phyloP scores from a whole-genome alignment of 2,113 vertebrate species.

The Pleuronectes platessa region DNA sequence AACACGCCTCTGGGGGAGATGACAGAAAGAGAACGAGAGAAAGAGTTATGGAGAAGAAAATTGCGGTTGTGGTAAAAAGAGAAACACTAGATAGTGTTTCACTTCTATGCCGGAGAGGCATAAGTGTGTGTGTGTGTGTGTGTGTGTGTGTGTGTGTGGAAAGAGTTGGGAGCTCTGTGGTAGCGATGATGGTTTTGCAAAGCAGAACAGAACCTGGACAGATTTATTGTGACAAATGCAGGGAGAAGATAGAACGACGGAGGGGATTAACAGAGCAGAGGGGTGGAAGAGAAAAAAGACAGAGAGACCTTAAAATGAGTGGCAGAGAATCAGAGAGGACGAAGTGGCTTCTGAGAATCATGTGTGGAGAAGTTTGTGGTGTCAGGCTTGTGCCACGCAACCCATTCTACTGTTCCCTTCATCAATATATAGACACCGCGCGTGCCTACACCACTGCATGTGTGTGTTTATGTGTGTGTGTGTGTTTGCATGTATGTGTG shows the following conservation, averaged over 20 bases:
- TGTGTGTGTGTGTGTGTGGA: constrained; percentile 10
- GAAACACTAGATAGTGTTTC: constrained; percentile 66
- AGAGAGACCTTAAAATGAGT: constrained; percentile 11
- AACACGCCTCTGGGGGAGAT: constrained; percentile 49
- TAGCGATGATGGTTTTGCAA: constrained; percentile 46
- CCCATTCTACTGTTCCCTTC: constrained; percentile 57
- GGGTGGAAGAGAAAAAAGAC: not conserved
- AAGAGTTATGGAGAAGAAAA: constrained; percentile 66
- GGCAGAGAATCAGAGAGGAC: constrained; percentile 19
- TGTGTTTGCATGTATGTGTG: constrained; percentile 9
- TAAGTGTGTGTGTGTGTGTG: not conserved
- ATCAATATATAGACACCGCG: constrained; percentile 35
- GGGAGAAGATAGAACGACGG: constrained; percentile 27
- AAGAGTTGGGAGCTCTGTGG: constrained; percentile 20
- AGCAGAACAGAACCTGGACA: constrained; percentile 39
- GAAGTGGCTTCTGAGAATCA: constrained; percentile 41
- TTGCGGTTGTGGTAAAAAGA: constrained; percentile 64
- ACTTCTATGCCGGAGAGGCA: constrained; percentile 12
- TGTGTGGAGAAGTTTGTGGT: constrained; percentile 55
- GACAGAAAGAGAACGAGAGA: constrained; percentile 45
- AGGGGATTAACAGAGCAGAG: not conserved
- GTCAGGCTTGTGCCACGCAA: constrained; percentile 33
- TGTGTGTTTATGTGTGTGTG: constrained; percentile 1
- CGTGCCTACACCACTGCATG: not conserved
- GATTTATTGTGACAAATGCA: constrained; percentile 60